A percentile compares a stretch with the other conserved stretches of the same genome.
These are phyloP conservation scores for Acanthornis magna DNA, from an alignment of 2,797 vertebrate genomes.

Conservation along the genomic window DNA sequence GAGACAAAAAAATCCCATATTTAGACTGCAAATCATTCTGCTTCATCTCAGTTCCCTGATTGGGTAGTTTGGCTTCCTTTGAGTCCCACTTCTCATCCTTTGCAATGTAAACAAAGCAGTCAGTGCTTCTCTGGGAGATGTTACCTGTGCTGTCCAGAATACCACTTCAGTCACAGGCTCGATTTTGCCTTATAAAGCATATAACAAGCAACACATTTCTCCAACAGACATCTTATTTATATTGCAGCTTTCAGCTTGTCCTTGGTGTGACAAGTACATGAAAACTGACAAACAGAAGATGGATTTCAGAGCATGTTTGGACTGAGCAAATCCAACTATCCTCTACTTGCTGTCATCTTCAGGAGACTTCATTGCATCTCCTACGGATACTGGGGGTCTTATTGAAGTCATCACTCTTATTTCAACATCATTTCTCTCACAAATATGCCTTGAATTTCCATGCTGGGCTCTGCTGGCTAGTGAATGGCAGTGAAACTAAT, in stretches of 20 bases:
- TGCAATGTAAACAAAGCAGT: background rate
- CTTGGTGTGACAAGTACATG: background rate
- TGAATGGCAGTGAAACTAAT: background rate
- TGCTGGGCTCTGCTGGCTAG: background rate
- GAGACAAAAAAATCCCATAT: background rate
- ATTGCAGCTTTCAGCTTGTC: background rate
- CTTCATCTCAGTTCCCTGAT: background rate
- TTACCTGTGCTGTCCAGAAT: background rate
- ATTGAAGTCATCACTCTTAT: background rate
- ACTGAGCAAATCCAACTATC: background rate
- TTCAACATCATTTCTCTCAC: background rate
- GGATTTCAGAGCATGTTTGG: background rate
- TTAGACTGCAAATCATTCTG: background rate
- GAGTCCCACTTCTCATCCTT: background rate
- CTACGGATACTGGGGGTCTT: background rate
- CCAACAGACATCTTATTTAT: background rate
- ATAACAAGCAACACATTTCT: background rate
- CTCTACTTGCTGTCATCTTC: background rate
- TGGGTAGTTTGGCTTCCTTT: background rate
- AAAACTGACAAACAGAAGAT: background rate
- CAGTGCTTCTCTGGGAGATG: background rate
- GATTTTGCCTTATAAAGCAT: slow-evolving; percentile 7
- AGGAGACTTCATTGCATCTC: background rate
- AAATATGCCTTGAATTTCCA: background rate
- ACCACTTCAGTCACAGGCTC: background rate